Percentiles rank a stretch among this genome's conserved stretches.
Evolutionary conservation across 2,797 vertebrate genomes (phyloP).

Genomic region (Yasuhikotakia modesta): DNA sequence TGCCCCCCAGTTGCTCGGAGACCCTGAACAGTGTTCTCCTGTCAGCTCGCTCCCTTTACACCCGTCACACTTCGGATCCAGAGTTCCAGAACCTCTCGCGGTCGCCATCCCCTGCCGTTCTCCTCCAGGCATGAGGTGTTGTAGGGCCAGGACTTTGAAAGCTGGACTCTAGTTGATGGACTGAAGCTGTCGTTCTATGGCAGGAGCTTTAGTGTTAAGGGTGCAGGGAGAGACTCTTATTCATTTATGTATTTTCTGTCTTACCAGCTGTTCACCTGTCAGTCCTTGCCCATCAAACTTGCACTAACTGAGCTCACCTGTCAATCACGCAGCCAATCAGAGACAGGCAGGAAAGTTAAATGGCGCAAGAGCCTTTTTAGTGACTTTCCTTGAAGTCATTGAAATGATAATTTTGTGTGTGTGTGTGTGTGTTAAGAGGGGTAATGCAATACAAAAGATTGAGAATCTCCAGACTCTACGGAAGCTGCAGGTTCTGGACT

Average conservation of each 20-base stretch:
- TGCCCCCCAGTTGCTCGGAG: constrained; percentile 30
- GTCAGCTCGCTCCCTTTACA: constrained; percentile 62
- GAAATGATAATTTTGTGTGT: neutral
- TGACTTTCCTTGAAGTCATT: constrained; percentile 14
- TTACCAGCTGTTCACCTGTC: constrained; percentile 74
- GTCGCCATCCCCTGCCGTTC: constrained; percentile 63
- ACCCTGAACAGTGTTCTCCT: constrained; percentile 53
- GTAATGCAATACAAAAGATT: constrained; percentile 81
- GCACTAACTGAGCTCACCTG: constrained; percentile 60
- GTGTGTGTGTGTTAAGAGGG: constrained; percentile 73
- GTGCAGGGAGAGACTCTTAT: constrained; percentile 54
- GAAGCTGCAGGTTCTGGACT: constrained; percentile 80
- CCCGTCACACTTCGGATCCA: constrained; percentile 68
- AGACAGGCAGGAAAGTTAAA: constrained; percentile 1
- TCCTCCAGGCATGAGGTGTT: constrained; percentile 67
- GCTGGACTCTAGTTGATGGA: constrained; percentile 63
- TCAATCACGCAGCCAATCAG: constrained; percentile 58
- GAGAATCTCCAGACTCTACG: constrained; percentile 79
- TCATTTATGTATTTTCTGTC: constrained; percentile 62
- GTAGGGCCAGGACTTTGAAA: constrained; percentile 56
- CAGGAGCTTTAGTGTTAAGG: constrained; percentile 51
- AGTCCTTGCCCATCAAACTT: constrained; percentile 67
- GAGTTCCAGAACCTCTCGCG: constrained; percentile 62
- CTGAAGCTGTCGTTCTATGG: constrained; percentile 54
- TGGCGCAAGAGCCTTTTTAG: constrained; percentile 25